Evolutionary conservation across 2,888 invertebrate genomes (phyloP).

Genomic region (Rhaphigaster nebulosa): DNA sequence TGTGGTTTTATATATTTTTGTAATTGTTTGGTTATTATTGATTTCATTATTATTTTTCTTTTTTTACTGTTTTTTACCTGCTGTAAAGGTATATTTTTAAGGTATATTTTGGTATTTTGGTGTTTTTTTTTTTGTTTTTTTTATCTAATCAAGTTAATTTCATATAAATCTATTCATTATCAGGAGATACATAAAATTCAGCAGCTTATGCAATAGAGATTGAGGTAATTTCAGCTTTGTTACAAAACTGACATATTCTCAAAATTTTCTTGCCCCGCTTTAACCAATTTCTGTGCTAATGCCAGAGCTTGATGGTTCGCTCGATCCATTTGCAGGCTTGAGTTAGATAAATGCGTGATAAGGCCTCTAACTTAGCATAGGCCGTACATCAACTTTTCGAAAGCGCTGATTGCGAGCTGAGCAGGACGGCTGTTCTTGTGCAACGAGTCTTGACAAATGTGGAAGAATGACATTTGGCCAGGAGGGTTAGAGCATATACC

Average conservation of each 20-base stretch:
- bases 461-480: not conserved
- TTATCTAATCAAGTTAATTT: no score
- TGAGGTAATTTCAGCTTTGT: not conserved
- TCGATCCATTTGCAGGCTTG: not conserved
- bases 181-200: no score
- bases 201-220: no score
- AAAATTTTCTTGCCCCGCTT: not conserved
- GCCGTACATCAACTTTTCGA: slow-evolving; percentile 20
- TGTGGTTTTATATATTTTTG: no score
- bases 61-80: no score
- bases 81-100: no score
- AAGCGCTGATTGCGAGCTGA: not conserved
- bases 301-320: not conserved
- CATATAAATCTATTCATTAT: no score
- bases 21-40: no score
- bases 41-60: no score
- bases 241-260: not conserved
- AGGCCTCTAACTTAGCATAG: not conserved
- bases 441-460: not conserved
- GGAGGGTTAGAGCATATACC: not conserved
- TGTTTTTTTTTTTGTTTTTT: no score
- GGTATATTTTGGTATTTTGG: no score
- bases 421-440: not conserved
- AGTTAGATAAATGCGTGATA: not conserved
- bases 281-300: not conserved